Conservation (phyloP, 2,888 invertebrate species). For the Polydrusus pterygomalis region DNA sequence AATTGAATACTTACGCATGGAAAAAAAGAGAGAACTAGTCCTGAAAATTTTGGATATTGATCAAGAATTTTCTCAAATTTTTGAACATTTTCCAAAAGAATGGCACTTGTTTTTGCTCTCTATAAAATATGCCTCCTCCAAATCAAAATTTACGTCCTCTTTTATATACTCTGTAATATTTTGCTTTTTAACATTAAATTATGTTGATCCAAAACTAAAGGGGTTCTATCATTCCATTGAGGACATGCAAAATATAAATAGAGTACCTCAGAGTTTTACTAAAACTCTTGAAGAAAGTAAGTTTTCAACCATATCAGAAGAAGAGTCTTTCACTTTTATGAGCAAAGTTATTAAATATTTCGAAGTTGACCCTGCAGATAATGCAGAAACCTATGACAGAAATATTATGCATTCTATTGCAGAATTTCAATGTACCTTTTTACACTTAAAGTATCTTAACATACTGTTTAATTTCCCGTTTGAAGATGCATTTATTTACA, state of each 20-base stretch:
- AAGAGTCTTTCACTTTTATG: constrained; percentile 77
- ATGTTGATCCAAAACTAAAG: constrained; percentile 74
- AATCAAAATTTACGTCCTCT: constrained; percentile 44
- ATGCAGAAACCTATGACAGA: constrained; percentile 74
- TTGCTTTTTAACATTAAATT: constrained; percentile 75
- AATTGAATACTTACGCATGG: constrained; percentile 64
- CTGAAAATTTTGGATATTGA: constrained; percentile 73
- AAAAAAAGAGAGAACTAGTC: constrained; percentile 69
- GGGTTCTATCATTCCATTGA: constrained; percentile 74
- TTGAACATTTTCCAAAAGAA: constrained; percentile 74
- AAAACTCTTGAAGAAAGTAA: not conserved
- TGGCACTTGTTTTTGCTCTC: constrained; percentile 77
- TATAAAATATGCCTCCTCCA: constrained; percentile 75
- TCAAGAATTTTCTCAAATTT: constrained; percentile 63
- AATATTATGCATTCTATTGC: constrained; percentile 78
- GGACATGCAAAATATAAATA: constrained; percentile 39
- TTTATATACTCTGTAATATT: constrained; percentile 77
- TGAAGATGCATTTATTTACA: constrained; percentile 75
- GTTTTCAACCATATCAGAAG: constrained; percentile 68
- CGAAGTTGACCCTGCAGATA: constrained; percentile 75
- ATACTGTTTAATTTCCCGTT: constrained; percentile 78
- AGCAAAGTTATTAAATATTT: constrained; percentile 77
- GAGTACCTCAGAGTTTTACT: not conserved
- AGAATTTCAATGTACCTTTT: constrained; percentile 79
- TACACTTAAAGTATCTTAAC: constrained; percentile 78